A percentile compares a stretch with the other conserved stretches of the same genome.
phyloP scores from a whole-genome alignment of 2,797 vertebrate species.

The Scolopax bukidnonensis region DNA sequence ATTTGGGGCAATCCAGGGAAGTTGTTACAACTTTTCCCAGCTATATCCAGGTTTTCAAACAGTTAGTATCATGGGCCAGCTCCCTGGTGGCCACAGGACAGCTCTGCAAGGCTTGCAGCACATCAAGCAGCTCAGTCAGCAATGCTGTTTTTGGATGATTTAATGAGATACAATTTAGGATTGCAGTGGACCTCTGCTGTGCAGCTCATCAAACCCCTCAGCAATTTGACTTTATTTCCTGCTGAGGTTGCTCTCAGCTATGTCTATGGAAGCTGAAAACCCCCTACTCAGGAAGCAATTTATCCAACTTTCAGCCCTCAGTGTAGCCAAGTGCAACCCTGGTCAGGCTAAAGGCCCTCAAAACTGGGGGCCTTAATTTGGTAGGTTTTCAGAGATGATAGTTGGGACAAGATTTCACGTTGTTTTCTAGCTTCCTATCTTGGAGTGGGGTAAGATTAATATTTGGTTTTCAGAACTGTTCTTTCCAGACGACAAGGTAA shows the following conservation, averaged over 20 bases:
- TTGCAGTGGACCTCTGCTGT: not conserved
- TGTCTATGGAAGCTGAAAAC: not conserved
- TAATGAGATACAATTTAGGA: not conserved
- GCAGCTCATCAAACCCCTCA: not conserved
- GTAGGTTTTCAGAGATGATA: not conserved
- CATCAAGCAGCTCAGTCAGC: rapidly evolving
- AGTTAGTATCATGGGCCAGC: rapidly evolving
- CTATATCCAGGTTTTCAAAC: not conserved
- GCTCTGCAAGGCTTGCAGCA: not conserved
- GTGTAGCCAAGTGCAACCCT: not conserved
- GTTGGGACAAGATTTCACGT: not conserved
- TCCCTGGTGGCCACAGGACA: not conserved
- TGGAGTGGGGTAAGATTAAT: not conserved
- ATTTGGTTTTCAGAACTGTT: not conserved
- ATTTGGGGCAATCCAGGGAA: not conserved
- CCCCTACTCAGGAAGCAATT: not conserved
- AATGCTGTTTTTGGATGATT: not conserved
- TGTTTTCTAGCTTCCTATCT: not conserved
- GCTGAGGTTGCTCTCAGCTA: not conserved
- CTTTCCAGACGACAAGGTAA: not conserved
- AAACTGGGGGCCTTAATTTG: not conserved
- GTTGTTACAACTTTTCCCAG: not conserved
- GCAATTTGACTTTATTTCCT: not conserved
- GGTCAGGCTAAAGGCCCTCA: not conserved
- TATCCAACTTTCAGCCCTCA: not conserved